Evolutionary conservation across 2,113 vertebrate species (phyloP), one percentile per base, ranked within the genome.

Genomic region (Etheostoma spectabile): DNA sequence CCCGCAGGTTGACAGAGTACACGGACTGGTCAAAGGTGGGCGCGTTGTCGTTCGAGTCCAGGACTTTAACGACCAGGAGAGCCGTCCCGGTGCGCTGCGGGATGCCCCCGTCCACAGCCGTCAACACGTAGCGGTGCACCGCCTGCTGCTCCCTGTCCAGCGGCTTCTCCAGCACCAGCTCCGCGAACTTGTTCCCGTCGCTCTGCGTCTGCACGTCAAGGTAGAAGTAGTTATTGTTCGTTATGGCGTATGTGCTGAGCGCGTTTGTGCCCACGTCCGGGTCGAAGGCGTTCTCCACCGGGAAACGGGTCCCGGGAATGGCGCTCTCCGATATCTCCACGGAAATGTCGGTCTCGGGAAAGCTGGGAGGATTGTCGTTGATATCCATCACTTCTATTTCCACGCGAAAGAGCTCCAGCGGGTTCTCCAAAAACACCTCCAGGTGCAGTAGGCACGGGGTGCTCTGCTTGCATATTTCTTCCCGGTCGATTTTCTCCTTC

Each of bases 261-360:
- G 97, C 96, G 92, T 99, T 99, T 30, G 96, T 97, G 91, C 98
- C 98, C 89, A 99, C 98, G 93, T 99, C 98, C 1, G 97, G 97
- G 93, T 99, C 98, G 92, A 98, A 97, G 38, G 98, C 98, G 92
- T 97, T 99, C 91, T 99, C 98, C 92, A 99, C 93, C 1, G 97
- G 97, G 94, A 99, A 98, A 77, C 98, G 98, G 62, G 98, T 99
- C 61, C 98, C 98, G 14, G 98, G 97, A 24, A 97, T 97, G 72
- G 98, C 98, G 91, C 97, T 99, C 92, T 99, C 98, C 0, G 97
- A 98, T 92, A 99, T 99, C 93, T 99, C 98, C 93, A 99, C 97
- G 0, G 96, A 97, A 68, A 99, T 96, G 93, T 99, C 98, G 2
- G 97, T 95, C 89, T 98, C 97, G 1, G 97, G 97, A 77, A 99